These are phyloP conservation scores for Orthonyx spaldingii DNA, from an alignment of 2,113 vertebrate genomes.

Conservation along the genomic window DNA sequence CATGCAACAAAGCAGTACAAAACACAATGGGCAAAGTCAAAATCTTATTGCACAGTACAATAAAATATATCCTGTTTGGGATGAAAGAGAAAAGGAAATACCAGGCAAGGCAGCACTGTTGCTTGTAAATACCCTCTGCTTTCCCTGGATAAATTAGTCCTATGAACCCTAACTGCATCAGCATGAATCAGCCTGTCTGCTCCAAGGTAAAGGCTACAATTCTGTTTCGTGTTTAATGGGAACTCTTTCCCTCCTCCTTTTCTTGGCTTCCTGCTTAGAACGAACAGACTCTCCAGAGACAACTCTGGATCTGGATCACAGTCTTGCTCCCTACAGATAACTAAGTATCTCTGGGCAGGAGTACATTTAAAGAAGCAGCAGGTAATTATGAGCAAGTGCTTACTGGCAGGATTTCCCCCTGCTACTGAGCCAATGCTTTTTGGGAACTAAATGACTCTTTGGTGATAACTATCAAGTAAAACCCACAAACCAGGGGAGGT, in stretches of 20 bases:
- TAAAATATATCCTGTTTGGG: neutral
- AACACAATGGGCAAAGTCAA: neutral
- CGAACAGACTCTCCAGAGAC: conserved; percentile 47
- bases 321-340: conserved; percentile 27
- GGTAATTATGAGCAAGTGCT: conserved; percentile 45
- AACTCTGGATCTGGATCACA: conserved; percentile 11
- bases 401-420: conserved; percentile 59
- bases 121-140: neutral
- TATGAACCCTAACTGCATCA: neutral
- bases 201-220: neutral
- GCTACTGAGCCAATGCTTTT: conserved; percentile 33
- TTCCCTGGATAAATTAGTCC: neutral
- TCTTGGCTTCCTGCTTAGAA: conserved; percentile 45
- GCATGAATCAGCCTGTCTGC: neutral
- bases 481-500: neutral
- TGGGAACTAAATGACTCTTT: conserved; percentile 22
- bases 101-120: neutral
- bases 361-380: conserved; percentile 50
- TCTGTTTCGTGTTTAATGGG: neutral
- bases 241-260: neutral
- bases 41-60: neutral
- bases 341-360: conserved; percentile 48
- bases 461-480: conserved; percentile 40
- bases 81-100: neutral
- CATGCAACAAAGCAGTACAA: neutral